Conservation (phyloP, 2,888 invertebrate genomes). For the Tetranychus truncatus region DNA sequence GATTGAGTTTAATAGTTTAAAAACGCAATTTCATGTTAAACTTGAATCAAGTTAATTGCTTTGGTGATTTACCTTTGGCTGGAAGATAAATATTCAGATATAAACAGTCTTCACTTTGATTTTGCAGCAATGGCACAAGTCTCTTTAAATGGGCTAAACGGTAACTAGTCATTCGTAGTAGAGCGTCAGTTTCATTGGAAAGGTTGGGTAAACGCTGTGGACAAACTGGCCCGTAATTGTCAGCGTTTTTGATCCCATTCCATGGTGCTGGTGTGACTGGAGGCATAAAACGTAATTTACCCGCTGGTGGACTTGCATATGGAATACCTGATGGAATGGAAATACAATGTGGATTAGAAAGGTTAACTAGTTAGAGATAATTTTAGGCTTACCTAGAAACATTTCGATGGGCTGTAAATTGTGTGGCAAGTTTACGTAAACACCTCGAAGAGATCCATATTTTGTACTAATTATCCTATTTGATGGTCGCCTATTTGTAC, state of each 20-base stretch:
- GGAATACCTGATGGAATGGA: conserved; percentile 31
- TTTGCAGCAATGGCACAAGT: conserved; percentile 43
- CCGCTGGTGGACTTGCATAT: conserved; percentile 33
- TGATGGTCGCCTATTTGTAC: neutral
- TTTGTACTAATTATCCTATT: conserved; percentile 31
- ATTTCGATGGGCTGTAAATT: conserved; percentile 61
- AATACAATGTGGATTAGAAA: neutral
- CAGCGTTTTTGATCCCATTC: conserved; percentile 30
- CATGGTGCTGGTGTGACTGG: conserved; percentile 35
- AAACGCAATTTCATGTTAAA: neutral
- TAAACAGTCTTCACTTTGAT: conserved; percentile 91
- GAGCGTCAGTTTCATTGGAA: conserved; percentile 29
- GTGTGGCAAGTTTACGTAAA: conserved; percentile 11
- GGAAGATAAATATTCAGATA: conserved; percentile 91
- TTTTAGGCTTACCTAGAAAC: conserved; percentile 42
- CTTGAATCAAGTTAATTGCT: neutral
- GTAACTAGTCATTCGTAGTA: conserved; percentile 30
- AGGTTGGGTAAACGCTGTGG: conserved; percentile 33
- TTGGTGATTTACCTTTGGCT: conserved; percentile 55
- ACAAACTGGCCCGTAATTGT: conserved; percentile 33
- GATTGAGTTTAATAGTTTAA: no score
- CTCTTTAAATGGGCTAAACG: conserved; percentile 33
- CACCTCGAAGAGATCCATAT: conserved; percentile 33
- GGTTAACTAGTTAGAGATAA: neutral
- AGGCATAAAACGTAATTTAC: conserved; percentile 35